Conservation (phyloP, 2,113 vertebrate species). For the Pomatostomus ruficeps region DNA sequence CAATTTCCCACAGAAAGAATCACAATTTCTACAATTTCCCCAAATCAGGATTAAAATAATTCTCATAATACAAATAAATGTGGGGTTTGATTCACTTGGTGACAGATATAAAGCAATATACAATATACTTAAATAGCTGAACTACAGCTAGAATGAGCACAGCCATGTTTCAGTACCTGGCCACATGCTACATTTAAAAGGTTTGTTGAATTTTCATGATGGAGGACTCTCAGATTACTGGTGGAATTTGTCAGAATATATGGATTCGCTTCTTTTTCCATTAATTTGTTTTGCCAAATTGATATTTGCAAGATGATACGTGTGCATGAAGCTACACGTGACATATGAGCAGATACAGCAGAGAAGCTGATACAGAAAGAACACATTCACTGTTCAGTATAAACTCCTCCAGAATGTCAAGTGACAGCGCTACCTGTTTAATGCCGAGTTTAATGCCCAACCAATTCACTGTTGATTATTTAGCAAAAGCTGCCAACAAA, state of each 20-base stretch:
- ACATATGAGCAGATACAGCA: neutral
- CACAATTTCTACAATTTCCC: neutral
- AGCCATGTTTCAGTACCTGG: neutral
- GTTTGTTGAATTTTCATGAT: neutral
- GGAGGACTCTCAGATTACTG: neutral
- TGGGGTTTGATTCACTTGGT: neutral
- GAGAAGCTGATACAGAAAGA: neutral
- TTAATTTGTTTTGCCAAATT: neutral
- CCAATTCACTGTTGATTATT: neutral
- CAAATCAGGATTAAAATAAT: neutral
- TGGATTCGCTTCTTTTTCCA: neutral
- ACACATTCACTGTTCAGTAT: neutral
- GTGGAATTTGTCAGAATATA: neutral
- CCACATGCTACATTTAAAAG: neutral
- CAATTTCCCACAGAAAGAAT: neutral
- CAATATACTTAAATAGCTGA: neutral
- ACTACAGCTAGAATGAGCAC: neutral
- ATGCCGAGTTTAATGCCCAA: neutral
- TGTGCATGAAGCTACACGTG: neutral
- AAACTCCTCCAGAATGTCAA: neutral
- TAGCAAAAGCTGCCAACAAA: neutral
- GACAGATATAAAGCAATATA: neutral
- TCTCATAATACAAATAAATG: neutral
- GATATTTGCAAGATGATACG: neutral
- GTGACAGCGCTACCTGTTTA: neutral